Evolutionary conservation across 2,113 vertebrate species (phyloP), one percentile per base, ranked within the genome.

Genomic region (Amphiprion percula): DNA sequence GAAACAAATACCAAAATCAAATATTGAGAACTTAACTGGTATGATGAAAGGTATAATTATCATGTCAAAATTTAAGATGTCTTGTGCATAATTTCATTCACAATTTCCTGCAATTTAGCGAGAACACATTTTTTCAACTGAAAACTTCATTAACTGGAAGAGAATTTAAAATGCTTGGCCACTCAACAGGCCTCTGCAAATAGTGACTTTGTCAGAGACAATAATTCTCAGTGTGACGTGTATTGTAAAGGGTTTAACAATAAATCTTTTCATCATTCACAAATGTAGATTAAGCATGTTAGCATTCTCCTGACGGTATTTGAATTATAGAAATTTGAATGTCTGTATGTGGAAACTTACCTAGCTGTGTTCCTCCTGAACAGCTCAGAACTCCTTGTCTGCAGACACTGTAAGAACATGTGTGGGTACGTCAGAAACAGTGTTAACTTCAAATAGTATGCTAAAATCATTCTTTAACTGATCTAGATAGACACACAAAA

Each of bases 311-410:
- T 15, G 14, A 44, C 4, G 12, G 41, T 44, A 15, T 44, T 15
- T 44, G 12, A 44, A 44, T 44, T 44, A 8, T 37, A 37, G 41
- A 15, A 8, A 44, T 44, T 44, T 44, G 41, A 44, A 4, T 44
- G 12, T 44, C 12, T 12, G 4, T 44, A 44, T 44, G 11, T 37
- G 7, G 2, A 53, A 53, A 82, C 91, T n/a, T 85, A 89, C 83
- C 61, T 83, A 77, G 93, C 73, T 21, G 26, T 1, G 1, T 0
- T 15, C 16, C 2, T 76, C 96, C 97, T 46, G 95, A 82, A 68
- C 98, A 99, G 68, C 82, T 94, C 80, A 99, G 83, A 79, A 41
- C 90, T 73, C 97, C 97, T 0, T 91, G 39, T 1, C 12, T 85
- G 64, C 98, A 99, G 0, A 94, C 85, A 82, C 98, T 99, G 65